These are phyloP conservation scores for Lepeophtheirus salmonis DNA, from an alignment of 1,140 invertebrate genomes.

Conservation along the genomic window DNA sequence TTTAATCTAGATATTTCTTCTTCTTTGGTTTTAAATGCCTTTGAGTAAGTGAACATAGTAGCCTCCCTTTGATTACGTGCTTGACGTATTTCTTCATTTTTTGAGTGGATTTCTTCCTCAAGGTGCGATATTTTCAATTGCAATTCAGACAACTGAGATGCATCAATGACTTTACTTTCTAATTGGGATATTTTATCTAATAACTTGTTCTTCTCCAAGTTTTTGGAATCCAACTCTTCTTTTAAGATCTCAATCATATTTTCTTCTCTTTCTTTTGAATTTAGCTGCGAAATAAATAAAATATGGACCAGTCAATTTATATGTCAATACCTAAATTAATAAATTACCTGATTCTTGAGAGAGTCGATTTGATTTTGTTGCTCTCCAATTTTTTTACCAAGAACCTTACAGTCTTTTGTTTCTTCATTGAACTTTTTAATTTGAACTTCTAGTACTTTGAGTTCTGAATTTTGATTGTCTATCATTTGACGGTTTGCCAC, in stretches of 20 bases:
- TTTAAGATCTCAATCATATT: background rate
- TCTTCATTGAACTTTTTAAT: background rate
- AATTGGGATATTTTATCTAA: background rate
- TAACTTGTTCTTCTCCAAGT: background rate
- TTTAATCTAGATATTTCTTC: background rate
- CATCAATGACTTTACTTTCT: background rate
- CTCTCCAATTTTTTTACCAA: background rate
- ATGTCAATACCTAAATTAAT: no score
- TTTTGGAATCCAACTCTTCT: background rate
- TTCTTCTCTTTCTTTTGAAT: background rate
- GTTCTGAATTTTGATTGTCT: background rate
- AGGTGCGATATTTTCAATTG: background rate
- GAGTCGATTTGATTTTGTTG: background rate
- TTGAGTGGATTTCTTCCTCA: background rate
- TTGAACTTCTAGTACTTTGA: background rate
- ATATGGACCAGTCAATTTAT: no score
- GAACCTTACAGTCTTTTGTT: background rate
- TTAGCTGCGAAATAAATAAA: background rate
- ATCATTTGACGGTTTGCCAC: background rate
- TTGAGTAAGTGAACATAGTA: background rate
- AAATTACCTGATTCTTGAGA: background rate
- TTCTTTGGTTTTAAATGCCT: background rate
- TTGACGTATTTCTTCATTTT: background rate
- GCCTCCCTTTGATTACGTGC: background rate
- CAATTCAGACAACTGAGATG: background rate